A percentile compares a stretch with the other conserved stretches of the same genome.
Conservation (phyloP, 2,113 vertebrate species). For the Numenius arquata region DNA sequence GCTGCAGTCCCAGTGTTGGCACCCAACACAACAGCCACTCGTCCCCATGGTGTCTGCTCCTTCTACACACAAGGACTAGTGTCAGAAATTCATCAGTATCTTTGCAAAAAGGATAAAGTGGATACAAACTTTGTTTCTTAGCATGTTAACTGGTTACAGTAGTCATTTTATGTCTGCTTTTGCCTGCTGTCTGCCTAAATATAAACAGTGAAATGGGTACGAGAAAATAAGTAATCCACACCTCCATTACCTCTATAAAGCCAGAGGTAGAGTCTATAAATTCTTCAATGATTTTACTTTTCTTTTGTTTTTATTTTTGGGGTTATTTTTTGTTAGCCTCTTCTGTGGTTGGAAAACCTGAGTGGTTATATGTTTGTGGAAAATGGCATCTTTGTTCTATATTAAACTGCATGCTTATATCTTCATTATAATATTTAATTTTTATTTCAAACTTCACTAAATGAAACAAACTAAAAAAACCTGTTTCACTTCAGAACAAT, state of each 20-base stretch:
- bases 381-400: background rate
- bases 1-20: background rate
- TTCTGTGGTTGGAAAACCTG: background rate
- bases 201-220: background rate
- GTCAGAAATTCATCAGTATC: background rate
- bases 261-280: background rate
- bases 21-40: too few species aligned
- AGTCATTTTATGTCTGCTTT: background rate
- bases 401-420: background rate
- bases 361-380: background rate
- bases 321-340: background rate
- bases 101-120: background rate
- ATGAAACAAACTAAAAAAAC: background rate
- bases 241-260: background rate
- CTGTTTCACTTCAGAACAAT: too few species aligned
- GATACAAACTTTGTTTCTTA: background rate
- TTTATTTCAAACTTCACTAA: background rate
- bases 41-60: fast-evolving
- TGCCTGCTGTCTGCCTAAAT: background rate
- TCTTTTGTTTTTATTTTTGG: background rate
- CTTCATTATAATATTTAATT: background rate
- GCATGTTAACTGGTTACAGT: background rate
- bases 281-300: background rate
- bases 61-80: background rate
- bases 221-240: background rate